Evolutionary conservation across 2,113 vertebrate genomes (phyloP), one percentile per base, ranked within the genome.

Genomic region (Sterna hirundo): DNA sequence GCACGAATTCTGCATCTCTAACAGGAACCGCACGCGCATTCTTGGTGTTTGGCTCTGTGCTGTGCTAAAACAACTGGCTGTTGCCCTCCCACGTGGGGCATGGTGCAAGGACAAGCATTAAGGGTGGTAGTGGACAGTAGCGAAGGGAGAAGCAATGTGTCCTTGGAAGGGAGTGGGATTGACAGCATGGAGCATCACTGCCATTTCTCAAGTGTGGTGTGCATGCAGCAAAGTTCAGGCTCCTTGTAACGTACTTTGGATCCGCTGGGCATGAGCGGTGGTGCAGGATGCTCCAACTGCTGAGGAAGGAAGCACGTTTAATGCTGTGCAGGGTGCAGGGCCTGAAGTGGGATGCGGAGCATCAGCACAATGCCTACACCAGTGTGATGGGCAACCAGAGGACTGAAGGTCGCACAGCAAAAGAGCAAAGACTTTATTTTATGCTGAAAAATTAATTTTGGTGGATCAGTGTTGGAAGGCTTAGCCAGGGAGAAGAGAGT

Each of bases 11-110:
- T 23, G 23, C n/a, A 5, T 32, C 65, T 77, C 25, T 26, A n/a
- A n/a, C 15, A 62, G 52, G 40, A 76, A 7, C 7, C 16, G 21
- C 5, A 3, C 15, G 8, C 1, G 0, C 1, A 0, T 4, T 66
- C 83, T 78, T 81, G 77, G 6, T 8, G 1, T 14, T 47, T 16
- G 46, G 14, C 27, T 71, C n/a, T 40, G 16, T 26, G 6, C 70
- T 10, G 6, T 40, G 58, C 26, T 44, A 25, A 94, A 86, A 14
- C 27, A 20, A 46, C 19, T 0, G 1, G 9, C 38, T 75, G 15
- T 17, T 61, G 21, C 16, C 68, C 13, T 34, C 21, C 30, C 12
- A 1, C 3, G 1, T 5, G 26, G 20, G 26, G 22, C 17, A 11
- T 0, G 4, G 36, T 15, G 16, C 11, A 38, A 68, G 80, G 36